Conservation (phyloP, 1,140 invertebrate genomes). For the Aporrectodea caliginosa region DNA sequence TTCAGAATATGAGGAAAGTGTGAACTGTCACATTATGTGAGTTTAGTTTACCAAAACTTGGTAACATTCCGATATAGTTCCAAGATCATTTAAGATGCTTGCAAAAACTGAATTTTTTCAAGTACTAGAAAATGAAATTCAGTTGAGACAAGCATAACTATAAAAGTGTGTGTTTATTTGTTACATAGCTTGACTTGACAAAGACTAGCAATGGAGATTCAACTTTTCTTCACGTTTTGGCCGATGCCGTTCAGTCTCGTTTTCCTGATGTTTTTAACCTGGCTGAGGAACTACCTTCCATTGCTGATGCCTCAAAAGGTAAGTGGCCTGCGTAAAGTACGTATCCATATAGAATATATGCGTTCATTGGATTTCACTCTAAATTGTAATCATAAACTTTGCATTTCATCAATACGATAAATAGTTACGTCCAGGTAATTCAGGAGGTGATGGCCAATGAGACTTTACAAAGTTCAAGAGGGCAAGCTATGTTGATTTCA, state of each 20-base stretch:
- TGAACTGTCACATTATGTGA: neutral
- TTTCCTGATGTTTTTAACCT: slow-evolving; percentile 47
- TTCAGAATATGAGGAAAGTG: too few species aligned
- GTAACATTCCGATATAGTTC: neutral
- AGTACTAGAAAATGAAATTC: neutral
- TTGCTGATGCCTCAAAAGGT: slow-evolving; percentile 48
- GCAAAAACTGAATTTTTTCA: neutral
- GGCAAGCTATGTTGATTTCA: too few species aligned
- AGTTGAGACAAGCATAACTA: neutral
- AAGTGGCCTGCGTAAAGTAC: slow-evolving; percentile 6
- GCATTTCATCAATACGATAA: too few species aligned
- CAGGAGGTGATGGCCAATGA: too few species aligned
- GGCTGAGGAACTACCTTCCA: slow-evolving; percentile 43
- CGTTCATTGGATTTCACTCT: too few species aligned
- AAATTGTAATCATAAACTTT: too few species aligned
- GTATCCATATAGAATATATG: too few species aligned
- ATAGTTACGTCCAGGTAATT: too few species aligned
- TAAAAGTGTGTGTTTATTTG: neutral
- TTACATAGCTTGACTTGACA: slow-evolving; percentile 48
- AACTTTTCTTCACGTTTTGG: slow-evolving; percentile 51
- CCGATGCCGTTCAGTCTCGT: slow-evolving; percentile 45
- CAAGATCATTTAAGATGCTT: neutral
- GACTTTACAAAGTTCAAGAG: too few species aligned
- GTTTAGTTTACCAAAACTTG: neutral
- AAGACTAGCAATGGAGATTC: slow-evolving; percentile 51